phyloP scores from a whole-genome alignment of 2,113 vertebrate species.

The Ploceus nigricollis region DNA sequence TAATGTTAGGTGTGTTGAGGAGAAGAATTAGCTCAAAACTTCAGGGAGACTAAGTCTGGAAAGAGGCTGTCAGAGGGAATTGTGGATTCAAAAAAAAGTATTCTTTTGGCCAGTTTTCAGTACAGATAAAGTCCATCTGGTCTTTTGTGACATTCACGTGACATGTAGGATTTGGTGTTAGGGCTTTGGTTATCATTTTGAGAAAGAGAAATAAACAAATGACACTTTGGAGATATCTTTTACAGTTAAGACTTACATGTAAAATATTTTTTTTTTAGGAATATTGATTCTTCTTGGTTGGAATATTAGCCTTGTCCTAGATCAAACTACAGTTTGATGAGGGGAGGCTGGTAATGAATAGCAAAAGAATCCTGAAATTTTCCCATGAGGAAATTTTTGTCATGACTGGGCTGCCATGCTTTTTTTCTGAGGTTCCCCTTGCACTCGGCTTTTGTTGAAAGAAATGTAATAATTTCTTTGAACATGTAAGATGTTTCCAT shows the following conservation, averaged over 20 bases:
- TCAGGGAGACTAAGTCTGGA: not conserved
- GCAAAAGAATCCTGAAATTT: not conserved
- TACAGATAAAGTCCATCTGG: not conserved
- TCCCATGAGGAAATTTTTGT: not conserved
- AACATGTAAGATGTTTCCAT: not conserved
- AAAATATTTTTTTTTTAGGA: not conserved
- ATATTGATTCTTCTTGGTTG: not conserved
- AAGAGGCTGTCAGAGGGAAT: not conserved
- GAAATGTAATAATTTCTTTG: not conserved
- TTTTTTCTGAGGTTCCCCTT: not conserved
- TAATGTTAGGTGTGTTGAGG: not conserved
- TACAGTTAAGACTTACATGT: not conserved
- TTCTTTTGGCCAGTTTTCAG: not conserved
- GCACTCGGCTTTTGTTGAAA: not conserved
- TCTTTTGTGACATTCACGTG: not conserved
- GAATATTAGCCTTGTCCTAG: not conserved
- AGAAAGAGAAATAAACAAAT: not conserved
- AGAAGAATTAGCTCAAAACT: not conserved
- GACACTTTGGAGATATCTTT: not conserved
- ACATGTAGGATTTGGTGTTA: not conserved
- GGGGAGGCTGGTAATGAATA: not conserved
- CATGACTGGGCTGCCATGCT: not conserved
- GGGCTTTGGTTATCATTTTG: not conserved
- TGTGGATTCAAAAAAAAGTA: not conserved
- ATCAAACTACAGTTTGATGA: not conserved